These are phyloP conservation scores for Calyptommatus sinebrachiatus DNA, from an alignment of 2,113 vertebrate genomes.

Conservation along the genomic window DNA sequence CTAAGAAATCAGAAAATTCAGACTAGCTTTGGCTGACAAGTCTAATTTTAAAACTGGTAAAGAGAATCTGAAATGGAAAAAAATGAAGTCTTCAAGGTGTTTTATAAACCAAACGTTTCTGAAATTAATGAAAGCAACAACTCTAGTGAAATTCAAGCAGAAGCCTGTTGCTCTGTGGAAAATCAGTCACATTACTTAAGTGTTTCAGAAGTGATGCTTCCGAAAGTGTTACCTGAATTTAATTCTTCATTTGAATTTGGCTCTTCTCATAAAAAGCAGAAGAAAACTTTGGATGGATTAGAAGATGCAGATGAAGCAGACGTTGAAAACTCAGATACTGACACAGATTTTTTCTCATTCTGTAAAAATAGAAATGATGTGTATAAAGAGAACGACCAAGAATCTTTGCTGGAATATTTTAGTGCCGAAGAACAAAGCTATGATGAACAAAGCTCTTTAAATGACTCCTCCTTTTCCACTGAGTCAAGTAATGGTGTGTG, in stretches of 20 bases:
- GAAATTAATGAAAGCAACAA: not conserved
- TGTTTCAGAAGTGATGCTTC: slow-evolving; percentile 41
- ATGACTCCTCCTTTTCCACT: rapidly evolving
- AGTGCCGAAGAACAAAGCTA: slow-evolving; percentile 52
- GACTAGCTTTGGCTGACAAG: not conserved
- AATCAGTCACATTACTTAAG: slow-evolving; percentile 35
- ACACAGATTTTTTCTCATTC: not conserved
- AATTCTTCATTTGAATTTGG: slow-evolving; percentile 47
- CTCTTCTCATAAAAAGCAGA: slow-evolving; percentile 22
- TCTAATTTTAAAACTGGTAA: slow-evolving; percentile 8
- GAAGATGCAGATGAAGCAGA: slow-evolving; percentile 24
- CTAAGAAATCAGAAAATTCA: not conserved
- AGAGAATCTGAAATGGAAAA: not conserved
- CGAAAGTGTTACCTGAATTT: slow-evolving; percentile 35
- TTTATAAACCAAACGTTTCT: not conserved
- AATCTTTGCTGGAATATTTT: slow-evolving; percentile 63
- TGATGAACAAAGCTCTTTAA: not conserved
- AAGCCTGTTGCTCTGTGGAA: slow-evolving; percentile 3
- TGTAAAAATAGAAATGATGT: not conserved
- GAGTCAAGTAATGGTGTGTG: rapidly evolving
- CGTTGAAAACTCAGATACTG: not conserved
- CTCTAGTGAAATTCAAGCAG: slow-evolving; percentile 1
- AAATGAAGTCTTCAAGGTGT: not conserved
- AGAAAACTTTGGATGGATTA: slow-evolving; percentile 6
- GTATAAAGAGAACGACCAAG: not conserved